Conservation (phyloP, 2,888 invertebrate genomes). For the Ectemnius cavifrons region DNA sequence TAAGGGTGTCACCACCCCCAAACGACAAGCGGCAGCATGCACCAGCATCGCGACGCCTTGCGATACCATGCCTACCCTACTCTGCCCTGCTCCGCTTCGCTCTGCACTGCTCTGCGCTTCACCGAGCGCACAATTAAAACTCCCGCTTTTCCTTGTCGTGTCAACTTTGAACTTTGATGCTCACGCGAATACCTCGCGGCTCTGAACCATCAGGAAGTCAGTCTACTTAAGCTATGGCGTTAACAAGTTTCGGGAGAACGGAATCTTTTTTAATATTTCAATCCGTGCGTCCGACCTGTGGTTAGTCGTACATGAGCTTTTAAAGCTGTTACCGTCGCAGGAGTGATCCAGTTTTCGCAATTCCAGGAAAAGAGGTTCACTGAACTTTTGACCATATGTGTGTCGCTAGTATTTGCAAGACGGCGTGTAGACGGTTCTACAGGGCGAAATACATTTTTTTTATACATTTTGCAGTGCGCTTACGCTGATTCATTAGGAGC, state of each 20-base stretch:
- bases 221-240: too few species aligned
- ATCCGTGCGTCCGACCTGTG: too few species aligned
- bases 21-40: constrained; percentile 3
- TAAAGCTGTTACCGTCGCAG: too few species aligned
- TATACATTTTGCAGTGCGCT: constrained; percentile 16
- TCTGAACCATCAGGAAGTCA: constrained; percentile 6
- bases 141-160: constrained; percentile 38
- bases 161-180: constrained; percentile 21
- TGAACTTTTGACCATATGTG: too few species aligned
- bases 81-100: not conserved
- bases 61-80: not conserved
- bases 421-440: not conserved
- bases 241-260: too few species aligned
- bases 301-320: too few species aligned
- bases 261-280: too few species aligned
- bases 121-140: constrained; percentile 52
- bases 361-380: too few species aligned
- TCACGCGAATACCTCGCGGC: not conserved
- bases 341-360: too few species aligned
- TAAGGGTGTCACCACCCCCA: constrained; percentile 39
- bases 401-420: too few species aligned
- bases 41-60: constrained; percentile 3
- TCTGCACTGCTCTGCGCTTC: constrained; percentile 25
- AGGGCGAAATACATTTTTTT: constrained; percentile 23
- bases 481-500: constrained; percentile 43